Evolutionary conservation across 2,797 vertebrate species (phyloP).

Genomic region (Chaetodon trifasciatus): DNA sequence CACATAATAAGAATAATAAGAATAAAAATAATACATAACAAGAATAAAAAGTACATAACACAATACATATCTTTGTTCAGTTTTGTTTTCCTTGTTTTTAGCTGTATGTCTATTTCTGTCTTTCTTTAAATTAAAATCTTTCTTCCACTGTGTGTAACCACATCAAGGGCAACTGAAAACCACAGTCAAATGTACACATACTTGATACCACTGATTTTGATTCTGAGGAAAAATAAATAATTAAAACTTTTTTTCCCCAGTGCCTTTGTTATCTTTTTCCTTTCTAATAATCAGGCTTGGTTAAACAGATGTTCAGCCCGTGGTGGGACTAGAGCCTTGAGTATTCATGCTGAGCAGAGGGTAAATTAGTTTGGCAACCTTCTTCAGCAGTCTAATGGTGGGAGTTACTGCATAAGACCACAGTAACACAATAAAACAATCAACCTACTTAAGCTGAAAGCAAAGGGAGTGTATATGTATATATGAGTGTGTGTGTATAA

Average conservation of each 20-base stretch:
- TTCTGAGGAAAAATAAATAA: background rate
- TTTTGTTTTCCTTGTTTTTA: background rate
- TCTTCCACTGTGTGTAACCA: no score
- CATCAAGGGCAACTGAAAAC: background rate
- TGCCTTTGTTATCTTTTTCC: background rate
- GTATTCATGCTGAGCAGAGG: slow-evolving; percentile 7
- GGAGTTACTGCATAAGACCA: background rate
- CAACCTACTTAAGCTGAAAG: no score
- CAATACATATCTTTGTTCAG: no score
- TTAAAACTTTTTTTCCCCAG: background rate
- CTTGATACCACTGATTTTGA: background rate
- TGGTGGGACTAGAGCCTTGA: background rate
- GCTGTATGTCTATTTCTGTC: background rate
- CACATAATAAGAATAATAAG: no score
- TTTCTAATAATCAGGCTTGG: slow-evolving; percentile 19
- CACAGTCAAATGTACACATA: background rate
- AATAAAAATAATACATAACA: no score
- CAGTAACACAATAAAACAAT: no score
- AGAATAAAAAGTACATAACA: no score
- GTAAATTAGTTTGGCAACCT: slow-evolving; percentile 21
- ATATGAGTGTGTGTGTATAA: no score
- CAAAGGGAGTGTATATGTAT: no score
- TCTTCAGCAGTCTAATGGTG: background rate
- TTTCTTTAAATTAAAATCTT: background rate
- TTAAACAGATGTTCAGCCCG: slow-evolving; percentile 38